Evolutionary conservation across 2,888 invertebrate genomes (phyloP).

Genomic region (Acleris holmiana): DNA sequence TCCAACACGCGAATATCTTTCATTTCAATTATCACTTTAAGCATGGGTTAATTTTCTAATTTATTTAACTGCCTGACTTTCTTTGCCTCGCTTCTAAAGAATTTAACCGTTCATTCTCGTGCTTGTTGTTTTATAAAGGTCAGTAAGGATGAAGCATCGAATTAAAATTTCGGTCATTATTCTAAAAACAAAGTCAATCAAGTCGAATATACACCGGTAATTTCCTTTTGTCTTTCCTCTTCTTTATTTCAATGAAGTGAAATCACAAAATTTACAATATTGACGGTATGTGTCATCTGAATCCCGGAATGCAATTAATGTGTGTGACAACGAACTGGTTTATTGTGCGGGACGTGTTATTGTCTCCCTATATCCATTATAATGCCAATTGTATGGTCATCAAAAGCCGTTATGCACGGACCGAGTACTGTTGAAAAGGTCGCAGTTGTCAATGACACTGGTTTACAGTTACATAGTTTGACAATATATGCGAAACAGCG

Average conservation of each 20-base stretch:
- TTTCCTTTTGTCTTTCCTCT: not conserved
- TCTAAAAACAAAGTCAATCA: not conserved
- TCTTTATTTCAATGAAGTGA: not conserved
- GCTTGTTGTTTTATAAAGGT: no score
- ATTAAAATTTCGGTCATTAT: not conserved
- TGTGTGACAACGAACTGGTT: conserved; percentile 40
- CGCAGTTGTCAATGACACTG: conserved; percentile 56
- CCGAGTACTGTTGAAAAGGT: conserved; percentile 46
- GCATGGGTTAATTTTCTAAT: conserved; percentile 12
- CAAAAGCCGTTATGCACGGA: conserved; percentile 40
- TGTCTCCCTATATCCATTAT: conserved; percentile 27
- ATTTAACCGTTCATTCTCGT: not conserved
- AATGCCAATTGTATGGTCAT: conserved; percentile 33
- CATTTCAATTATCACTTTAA: not conserved
- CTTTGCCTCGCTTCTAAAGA: not conserved
- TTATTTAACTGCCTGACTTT: conserved; percentile 5
- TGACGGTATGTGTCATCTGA: conserved; percentile 40
- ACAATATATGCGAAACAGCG: conserved; percentile 18
- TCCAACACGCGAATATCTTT: conserved; percentile 18
- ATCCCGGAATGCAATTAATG: conserved; percentile 54
- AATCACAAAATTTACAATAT: conserved; percentile 16
- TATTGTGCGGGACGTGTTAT: conserved; percentile 34
- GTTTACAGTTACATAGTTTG: conserved; percentile 52
- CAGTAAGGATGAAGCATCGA: not conserved
- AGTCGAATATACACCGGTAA: not conserved